These are phyloP conservation scores for Setophaga petechia DNA, from an alignment of 2,113 vertebrate genomes.

Conservation along the genomic window DNA sequence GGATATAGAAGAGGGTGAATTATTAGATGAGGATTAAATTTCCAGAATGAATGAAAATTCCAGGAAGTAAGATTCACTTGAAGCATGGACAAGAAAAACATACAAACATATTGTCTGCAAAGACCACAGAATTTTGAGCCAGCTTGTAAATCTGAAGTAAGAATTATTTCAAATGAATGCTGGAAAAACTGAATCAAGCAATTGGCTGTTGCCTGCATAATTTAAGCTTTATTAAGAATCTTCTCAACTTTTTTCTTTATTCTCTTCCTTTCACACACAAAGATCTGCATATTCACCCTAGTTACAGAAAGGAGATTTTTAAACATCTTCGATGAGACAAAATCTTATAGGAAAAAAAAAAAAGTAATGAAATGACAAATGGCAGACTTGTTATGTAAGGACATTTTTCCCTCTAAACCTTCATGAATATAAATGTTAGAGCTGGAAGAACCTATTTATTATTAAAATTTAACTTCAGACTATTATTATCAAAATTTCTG, in stretches of 20 bases:
- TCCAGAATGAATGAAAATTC: conserved; percentile 23
- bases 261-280: background rate
- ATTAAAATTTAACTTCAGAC: background rate
- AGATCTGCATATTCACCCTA: background rate
- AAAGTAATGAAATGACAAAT: background rate
- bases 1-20: background rate
- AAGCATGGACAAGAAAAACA: background rate
- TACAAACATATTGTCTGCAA: background rate
- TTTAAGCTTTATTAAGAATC: background rate
- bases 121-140: background rate
- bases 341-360: background rate
- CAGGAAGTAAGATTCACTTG: background rate
- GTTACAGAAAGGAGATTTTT: background rate
- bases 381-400: background rate
- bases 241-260: background rate
- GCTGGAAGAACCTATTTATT: background rate
- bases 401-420: background rate
- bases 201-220: background rate
- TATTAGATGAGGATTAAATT: background rate
- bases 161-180: background rate
- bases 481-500: background rate
- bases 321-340: background rate
- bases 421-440: background rate
- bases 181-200: conserved; percentile 9
- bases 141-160: conserved; percentile 17